Evolutionary conservation across 2,888 invertebrate genomes (phyloP).

Genomic region (Nezara viridula): DNA sequence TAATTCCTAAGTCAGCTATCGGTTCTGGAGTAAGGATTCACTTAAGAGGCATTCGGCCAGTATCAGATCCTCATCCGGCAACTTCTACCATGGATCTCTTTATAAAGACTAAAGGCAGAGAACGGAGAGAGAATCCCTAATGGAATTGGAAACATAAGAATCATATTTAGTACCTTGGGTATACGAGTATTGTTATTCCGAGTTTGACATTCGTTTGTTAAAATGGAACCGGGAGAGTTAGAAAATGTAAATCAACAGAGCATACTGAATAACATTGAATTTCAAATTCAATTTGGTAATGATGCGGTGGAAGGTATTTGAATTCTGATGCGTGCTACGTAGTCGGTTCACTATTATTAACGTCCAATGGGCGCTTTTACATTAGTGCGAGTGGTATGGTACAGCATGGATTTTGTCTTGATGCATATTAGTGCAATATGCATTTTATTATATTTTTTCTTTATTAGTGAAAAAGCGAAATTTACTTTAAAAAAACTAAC

Average conservation of each 20-base stretch:
- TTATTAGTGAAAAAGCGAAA: too few species aligned
- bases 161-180: neutral
- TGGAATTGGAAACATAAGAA: neutral
- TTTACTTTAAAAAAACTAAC: too few species aligned
- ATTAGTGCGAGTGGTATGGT: neutral
- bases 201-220: neutral
- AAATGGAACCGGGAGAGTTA: neutral
- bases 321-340: neutral
- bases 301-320: constrained; percentile 17
- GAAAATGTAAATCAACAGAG: neutral
- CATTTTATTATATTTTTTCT: too few species aligned
- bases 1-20: neutral
- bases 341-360: neutral
- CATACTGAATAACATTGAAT: constrained; percentile 10
- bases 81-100: neutral
- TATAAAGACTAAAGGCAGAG: neutral
- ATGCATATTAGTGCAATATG: too few species aligned
- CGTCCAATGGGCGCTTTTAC: neutral
- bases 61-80: neutral
- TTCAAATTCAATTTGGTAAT: constrained; percentile 30
- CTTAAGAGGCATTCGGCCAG: neutral
- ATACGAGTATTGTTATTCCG: neutral
- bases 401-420: too few species aligned
- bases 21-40: neutral
- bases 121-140: neutral